A percentile compares a stretch with the other conserved stretches of the same genome.
phyloP scores from a whole-genome alignment of 2,797 vertebrate genomes.

The Sebastes ruberrimus region DNA sequence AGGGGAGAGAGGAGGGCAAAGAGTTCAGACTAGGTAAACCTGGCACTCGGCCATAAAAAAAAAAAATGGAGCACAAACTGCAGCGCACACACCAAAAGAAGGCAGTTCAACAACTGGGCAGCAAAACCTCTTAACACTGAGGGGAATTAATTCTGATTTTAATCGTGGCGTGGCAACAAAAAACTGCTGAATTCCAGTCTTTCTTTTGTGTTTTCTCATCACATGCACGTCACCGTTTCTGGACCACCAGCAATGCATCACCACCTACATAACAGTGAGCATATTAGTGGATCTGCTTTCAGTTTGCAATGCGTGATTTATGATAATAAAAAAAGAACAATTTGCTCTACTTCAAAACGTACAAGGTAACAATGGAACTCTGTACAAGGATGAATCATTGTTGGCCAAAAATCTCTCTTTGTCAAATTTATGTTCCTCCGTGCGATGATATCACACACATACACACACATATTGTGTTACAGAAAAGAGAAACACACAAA shows the following conservation, averaged over 20 bases:
- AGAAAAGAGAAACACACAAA: neutral
- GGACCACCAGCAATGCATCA: conserved; percentile 36
- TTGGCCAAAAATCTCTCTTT: conserved; percentile 11
- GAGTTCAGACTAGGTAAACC: conserved; percentile 81
- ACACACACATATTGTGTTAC: neutral
- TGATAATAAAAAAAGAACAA: conserved; percentile 8
- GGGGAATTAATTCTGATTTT: conserved; percentile 32
- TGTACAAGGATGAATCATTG: conserved; percentile 19
- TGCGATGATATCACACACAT: conserved; percentile 21
- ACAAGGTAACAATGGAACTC: conserved; percentile 33
- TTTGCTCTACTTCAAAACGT: conserved; percentile 18
- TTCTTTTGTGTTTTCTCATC: conserved; percentile 19
- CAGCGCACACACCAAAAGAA: conserved; percentile 45
- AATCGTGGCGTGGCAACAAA: conserved; percentile 40
- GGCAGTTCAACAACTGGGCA: conserved; percentile 35
- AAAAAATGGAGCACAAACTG: conserved; percentile 58
- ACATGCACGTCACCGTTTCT: conserved; percentile 23
- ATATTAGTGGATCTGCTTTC: conserved; percentile 9
- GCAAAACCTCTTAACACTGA: conserved; percentile 9
- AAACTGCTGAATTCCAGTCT: conserved; percentile 18
- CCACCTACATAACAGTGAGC: neutral
- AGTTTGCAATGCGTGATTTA: conserved; percentile 4
- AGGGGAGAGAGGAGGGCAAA: conserved; percentile 58
- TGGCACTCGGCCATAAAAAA: conserved; percentile 65
- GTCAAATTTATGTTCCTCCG: conserved; percentile 17